Conservation (phyloP, 1,140 invertebrate genomes). For the Saxidomus purpurata region DNA sequence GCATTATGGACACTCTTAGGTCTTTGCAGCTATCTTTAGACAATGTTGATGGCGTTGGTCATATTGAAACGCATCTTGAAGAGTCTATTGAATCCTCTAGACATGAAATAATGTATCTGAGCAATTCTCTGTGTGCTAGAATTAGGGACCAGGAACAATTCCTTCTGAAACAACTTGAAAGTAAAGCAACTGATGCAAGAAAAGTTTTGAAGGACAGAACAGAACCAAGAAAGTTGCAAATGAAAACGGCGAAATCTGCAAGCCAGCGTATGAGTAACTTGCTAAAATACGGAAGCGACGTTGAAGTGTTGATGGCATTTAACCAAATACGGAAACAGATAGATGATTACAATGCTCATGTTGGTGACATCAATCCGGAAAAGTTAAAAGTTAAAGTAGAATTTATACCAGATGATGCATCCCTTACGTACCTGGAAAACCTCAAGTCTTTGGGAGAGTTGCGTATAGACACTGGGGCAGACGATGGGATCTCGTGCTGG, state of each 20-base stretch:
- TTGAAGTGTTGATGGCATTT: constrained; percentile 79
- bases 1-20: constrained; percentile 70
- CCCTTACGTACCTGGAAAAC: constrained; percentile 73
- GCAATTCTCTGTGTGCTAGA: constrained; percentile 70
- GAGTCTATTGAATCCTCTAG: constrained; percentile 72
- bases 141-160: constrained; percentile 73
- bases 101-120: constrained; percentile 67
- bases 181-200: constrained; percentile 65
- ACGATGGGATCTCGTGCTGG: constrained; percentile 78
- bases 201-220: constrained; percentile 61
- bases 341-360: constrained; percentile 72
- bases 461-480: constrained; percentile 73
- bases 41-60: constrained; percentile 61
- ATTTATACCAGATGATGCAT: constrained; percentile 72
- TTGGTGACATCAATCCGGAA: constrained; percentile 70
- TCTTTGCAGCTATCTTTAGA: constrained; percentile 65
- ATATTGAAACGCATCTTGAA: constrained; percentile 67
- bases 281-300: constrained; percentile 79
- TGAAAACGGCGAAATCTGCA: constrained; percentile 73
- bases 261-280: constrained; percentile 76
- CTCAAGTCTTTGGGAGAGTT: constrained; percentile 77
- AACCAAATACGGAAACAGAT: constrained; percentile 73
- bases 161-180: constrained; percentile 72
- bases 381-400: constrained; percentile 72
- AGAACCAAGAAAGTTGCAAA: constrained; percentile 67